Base-by-base conservation (phyloP, 2,888 invertebrate species). In the Bibio marci region DNA sequence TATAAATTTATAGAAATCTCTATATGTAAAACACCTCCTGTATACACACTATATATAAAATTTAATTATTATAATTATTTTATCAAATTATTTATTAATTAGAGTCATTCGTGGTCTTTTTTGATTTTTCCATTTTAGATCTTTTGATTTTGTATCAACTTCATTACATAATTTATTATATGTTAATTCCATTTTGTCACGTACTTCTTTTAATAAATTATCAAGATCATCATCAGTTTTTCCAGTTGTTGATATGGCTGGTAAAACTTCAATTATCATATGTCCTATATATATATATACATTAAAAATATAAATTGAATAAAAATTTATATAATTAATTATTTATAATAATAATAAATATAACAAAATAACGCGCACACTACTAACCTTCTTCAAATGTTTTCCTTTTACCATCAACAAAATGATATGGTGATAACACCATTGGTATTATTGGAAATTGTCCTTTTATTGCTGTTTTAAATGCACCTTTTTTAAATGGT, bases 401-500 rank as follows among this genome's bases (percentile, higher is more conserved):
- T 32, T 32, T 32, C 32, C 13, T 32, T 17, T 32, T 32, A 17
- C 18, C 15, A 32, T 32, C 18, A 32, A 32, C 18, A 13, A 32
- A 32, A 17, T 32, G 15, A 13, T 32, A 32, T 14, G 32, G 63
- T 14, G 82, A 83, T 40, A 85, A 73, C 13, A 86, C 81, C 2
- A 88, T 72, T 0, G 90, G 88, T 52, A 85, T 76, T 44, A 90
- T 76, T 3, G 88, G 85, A 39, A 80, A 71, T 51, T 71, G 72
- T 1, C 81, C 78, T 44, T 73, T 71, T 46, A 87, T 65, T 1
- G 91, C 90, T 43, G 88, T 72, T 60, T 88, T 83, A 63, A 92
- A 91, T 11, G 86, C 90, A 5, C 90, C 90, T 56, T 90, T 91
- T 55, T 90, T 86, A 61, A 91, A 88, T 2, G 86, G 82, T 47